Base-by-base conservation (phyloP, 2,113 vertebrate species). In the Oryzias melastigma region DNA sequence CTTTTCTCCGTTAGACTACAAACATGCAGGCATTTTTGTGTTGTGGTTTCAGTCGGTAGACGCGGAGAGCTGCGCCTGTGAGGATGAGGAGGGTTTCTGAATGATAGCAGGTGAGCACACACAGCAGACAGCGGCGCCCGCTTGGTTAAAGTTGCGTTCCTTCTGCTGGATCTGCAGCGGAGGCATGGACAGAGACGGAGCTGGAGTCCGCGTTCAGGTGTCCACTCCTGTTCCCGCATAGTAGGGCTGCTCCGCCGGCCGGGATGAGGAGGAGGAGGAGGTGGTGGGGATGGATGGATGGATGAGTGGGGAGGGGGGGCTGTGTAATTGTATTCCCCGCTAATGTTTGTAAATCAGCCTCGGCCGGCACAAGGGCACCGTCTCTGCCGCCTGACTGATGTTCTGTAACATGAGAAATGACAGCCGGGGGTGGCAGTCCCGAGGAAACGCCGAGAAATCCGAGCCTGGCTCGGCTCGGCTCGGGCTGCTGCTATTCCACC, bases 311-410 rank as follows among this genome's bases (percentile, higher is more conserved):
- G 22, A 22, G 22, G 15, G 25, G 79, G 83, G 78, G 82, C 85
- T 88, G 87, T 93, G 93, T 92, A 92, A 94, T 93, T 91, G 90
- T 93, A 93, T 93, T 94, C 92, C 91, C 92, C 92, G 92, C 93
- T 94, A 93, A 93, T 94, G 93, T 95, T 93, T 93, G 93, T 93
- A 93, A 94, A 94, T 93, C 93, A 94, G 93, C 87, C 90, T 85
- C 76, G 80, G 92, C 93, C 92, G 88, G 84, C 82, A 87, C 89
- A 87, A 91, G 93, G 93, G 92, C 92, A 92, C 82, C 82, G 86
- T 88, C 90, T 91, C 87, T 86, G 88, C 86, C 87, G 88, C 88
- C 76, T 95, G 94, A 95, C 92, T 93, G 94, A 95, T 94, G 94
- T 89, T 87, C 89, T 91, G 92, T 88, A 93, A 90, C 93, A 94